Evolutionary conservation across 2,888 invertebrate genomes (phyloP), one percentile per base, ranked within the genome.

Genomic region (Pyrocoelia pectoralis): DNA sequence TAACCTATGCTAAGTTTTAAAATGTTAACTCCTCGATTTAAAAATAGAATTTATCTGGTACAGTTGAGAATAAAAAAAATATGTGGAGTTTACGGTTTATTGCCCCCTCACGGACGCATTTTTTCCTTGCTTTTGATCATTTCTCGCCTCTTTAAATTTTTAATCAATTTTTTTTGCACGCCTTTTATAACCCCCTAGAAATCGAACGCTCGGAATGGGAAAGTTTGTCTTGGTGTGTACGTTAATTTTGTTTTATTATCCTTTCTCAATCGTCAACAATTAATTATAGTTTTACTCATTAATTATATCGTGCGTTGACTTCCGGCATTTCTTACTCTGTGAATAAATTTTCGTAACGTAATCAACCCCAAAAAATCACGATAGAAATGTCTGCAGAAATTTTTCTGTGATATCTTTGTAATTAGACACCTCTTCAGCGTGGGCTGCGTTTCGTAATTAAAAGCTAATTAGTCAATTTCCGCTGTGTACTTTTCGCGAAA

Each of bases 1-100:
- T 80, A 80, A 80, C 80, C 79, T 80, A 81, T 64, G 65, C 63
- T 65, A 71, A 71, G 65, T 63, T 66, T 59, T 65, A 63, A 68
- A 67, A 64, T 71, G 65, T 67, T 68, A 33, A 63, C 49, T 77
- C 75, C 77, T 74, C 74, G 79, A 73, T 77, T 78, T 79, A 79
- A 80, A 80, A 80, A 80, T 80, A 80, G 77, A 48, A 64, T 64
- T 63, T 57, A 64, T 64, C 58, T 59, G 55, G 51, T 64, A 54
- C 64, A 59, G 56, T 14, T 38, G 41, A 33, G 38, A 43, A 38
- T 46, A 49, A 57, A 57, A 54, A 60, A 63, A 58, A 62, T 43
- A 15, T 28, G 28, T 28, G 33, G 19, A 57, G 51, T 62, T 62
- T 57, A 56, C 64, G 43, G 61, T 60, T 56, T 65, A 61, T 61